Evolutionary conservation across 2,888 invertebrate species (phyloP), one percentile per base, ranked within the genome.

Genomic region (Deilephila porcellus): DNA sequence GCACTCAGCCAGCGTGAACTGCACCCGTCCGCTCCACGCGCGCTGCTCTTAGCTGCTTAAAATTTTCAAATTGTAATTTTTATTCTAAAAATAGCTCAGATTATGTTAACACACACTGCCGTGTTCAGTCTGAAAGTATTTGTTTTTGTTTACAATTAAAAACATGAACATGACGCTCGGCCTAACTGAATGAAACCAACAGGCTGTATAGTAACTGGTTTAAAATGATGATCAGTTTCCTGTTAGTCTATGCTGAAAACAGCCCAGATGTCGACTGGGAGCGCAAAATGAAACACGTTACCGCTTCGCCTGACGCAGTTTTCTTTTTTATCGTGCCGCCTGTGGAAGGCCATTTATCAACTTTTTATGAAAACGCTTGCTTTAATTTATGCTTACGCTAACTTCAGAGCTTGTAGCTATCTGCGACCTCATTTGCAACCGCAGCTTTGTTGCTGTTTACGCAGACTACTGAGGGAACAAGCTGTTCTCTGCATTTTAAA

Each of bases 321-420:
- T 86, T 87, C 88, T 87, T 93, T 94, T 94, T 93, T 91, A 91
- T 89, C 87, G 88, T 81, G 83, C 89, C 90, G 92, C 89, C 90
- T 89, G 92, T 87, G 91, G 86, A 91, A 85, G 86, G 88, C 91
- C 91, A 94, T 94, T 94, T 93, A 93, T 94, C 93, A 93, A 93
- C 92, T 94, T 94, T 94, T 94, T 94, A 92, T 91, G 87, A 86
- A 88, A 91, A 91, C 87, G 88, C 91, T 92, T 93, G 93, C 93
- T 93, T 93, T 93, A 94, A 93, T 93, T 93, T 94, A 93, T 93
- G 93, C 93, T 91, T 88, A 90, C 89, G 90, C 91, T 90, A 91
- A 93, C 89, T 92, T 91, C 86, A 85, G 85, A 89, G 91, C 85
- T 84, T 84, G 84, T 85, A 87, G 90, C 88, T 92, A 93, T 92